Percentiles rank a stretch among this genome's conserved stretches.
Evolutionary conservation across 1,140 invertebrate genomes (phyloP).

Genomic region (Macrobrachium nipponense): DNA sequence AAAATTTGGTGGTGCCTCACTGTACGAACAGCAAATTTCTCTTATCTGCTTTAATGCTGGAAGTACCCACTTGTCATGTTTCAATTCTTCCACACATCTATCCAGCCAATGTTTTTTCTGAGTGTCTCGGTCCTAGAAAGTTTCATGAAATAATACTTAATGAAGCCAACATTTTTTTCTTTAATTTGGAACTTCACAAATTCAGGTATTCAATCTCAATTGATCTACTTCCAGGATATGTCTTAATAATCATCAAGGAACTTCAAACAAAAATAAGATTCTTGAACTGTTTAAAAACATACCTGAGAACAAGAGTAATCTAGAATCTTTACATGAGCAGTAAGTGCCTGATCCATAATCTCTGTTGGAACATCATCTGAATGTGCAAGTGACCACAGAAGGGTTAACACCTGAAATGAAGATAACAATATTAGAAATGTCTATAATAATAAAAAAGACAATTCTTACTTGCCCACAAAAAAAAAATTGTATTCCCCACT

Average conservation of each 20-base stretch:
- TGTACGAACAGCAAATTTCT: constrained; percentile 93
- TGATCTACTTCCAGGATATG: too few relatives aligned
- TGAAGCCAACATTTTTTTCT: too few relatives aligned
- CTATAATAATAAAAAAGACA: too few relatives aligned
- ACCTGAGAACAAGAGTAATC: constrained; percentile 95
- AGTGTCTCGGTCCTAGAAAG: constrained; percentile 86
- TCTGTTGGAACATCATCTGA: constrained; percentile 96
- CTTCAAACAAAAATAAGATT: background rate
- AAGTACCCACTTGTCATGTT: constrained; percentile 90
- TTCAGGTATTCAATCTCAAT: background rate
- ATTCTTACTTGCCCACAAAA: too few relatives aligned
- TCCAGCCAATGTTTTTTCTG: constrained; percentile 97
- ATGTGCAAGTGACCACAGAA: constrained; percentile 97
- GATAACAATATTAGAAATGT: background rate
- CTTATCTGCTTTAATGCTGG: constrained; percentile 95
- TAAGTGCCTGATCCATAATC: constrained; percentile 96
- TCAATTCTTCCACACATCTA: constrained; percentile 95
- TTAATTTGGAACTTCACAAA: background rate
- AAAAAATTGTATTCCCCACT: too few relatives aligned
- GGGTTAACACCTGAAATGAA: constrained; percentile 81
- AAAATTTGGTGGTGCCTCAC: constrained; percentile 81
- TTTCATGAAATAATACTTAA: background rate
- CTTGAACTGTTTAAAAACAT: constrained; percentile 16
- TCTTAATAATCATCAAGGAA: too few relatives aligned
- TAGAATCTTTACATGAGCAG: constrained; percentile 96